phyloP scores from a whole-genome alignment of 2,888 invertebrate genomes.

The Bimastos eiseni region DNA sequence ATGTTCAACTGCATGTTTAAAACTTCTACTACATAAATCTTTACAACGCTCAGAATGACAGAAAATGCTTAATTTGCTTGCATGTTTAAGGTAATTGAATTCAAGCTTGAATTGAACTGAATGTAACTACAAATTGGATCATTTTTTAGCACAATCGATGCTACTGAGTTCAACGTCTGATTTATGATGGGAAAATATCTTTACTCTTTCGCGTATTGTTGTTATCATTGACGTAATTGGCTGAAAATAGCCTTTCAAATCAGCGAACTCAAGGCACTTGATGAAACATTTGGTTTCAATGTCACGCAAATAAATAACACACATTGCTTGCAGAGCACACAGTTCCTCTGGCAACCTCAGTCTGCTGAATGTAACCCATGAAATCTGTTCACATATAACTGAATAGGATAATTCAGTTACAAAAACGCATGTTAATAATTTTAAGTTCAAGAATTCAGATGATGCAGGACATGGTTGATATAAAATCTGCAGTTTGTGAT shows the following conservation, averaged over 20 bases:
- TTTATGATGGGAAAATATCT: background rate
- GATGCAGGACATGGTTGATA: background rate
- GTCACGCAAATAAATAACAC: conserved; percentile 1
- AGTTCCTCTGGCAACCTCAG: background rate
- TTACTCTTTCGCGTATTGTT: background rate
- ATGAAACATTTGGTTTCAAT: background rate
- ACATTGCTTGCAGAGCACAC: background rate
- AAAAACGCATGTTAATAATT: too few species aligned
- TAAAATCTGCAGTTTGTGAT: background rate
- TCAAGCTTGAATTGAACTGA: background rate
- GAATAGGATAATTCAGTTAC: background rate
- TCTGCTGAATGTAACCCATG: background rate
- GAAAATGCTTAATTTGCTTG: background rate
- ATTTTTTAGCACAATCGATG: background rate
- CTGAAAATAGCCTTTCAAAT: background rate
- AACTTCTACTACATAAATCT: background rate
- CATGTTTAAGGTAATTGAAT: background rate
- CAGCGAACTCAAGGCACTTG: background rate
- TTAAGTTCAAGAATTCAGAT: background rate
- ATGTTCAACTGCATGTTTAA: background rate
- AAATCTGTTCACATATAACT: background rate
- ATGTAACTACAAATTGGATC: background rate
- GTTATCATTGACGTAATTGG: background rate
- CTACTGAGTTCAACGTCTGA: background rate
- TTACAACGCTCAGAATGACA: background rate